Conservation (phyloP, 2,888 invertebrate genomes). For the Cordylochernes scorpioides region DNA sequence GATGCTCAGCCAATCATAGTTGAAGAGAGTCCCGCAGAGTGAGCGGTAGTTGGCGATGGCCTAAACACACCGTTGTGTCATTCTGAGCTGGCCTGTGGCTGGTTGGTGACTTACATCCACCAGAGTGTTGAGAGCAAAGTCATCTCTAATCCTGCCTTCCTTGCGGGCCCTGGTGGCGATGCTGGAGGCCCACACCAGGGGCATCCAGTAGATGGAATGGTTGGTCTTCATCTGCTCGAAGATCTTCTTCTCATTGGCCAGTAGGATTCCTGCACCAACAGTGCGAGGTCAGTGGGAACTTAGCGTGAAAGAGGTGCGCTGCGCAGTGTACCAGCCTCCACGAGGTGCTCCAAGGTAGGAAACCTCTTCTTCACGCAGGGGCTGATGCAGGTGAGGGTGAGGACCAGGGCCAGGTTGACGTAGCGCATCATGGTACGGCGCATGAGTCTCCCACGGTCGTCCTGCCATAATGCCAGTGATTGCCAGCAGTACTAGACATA, state of each 20-base stretch:
- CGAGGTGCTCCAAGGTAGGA: conserved; percentile 25
- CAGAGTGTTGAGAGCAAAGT: conserved; percentile 46
- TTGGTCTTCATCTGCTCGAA: conserved; percentile 41
- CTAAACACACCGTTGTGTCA: conserved; percentile 16
- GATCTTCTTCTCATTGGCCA: conserved; percentile 50
- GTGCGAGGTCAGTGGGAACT: neutral
- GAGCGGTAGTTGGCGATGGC: conserved; percentile 50
- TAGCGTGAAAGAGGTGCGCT: neutral
- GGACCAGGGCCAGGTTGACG: conserved; percentile 18
- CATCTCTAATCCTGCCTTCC: conserved; percentile 24
- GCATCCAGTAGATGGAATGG: conserved; percentile 28
- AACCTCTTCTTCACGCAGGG: conserved; percentile 25
- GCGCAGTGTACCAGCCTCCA: conserved; percentile 22
- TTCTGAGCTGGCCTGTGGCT: too few relatives aligned
- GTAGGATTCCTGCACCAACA: conserved; percentile 35
- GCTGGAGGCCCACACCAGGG: conserved; percentile 26
- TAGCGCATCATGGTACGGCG: conserved; percentile 22
- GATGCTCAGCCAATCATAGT: conserved; percentile 36
- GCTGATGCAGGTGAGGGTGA: conserved; percentile 15
- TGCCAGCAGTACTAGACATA: too few relatives aligned
- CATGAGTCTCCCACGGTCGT: conserved; percentile 21
- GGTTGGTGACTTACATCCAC: conserved; percentile 19
- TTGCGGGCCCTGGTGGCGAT: conserved; percentile 22
- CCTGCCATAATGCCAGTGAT: conserved; percentile 18
- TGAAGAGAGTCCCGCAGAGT: conserved; percentile 31